Base-by-base conservation (phyloP, 1,140 invertebrate genomes). In the Pemphigus obesinymphae region DNA sequence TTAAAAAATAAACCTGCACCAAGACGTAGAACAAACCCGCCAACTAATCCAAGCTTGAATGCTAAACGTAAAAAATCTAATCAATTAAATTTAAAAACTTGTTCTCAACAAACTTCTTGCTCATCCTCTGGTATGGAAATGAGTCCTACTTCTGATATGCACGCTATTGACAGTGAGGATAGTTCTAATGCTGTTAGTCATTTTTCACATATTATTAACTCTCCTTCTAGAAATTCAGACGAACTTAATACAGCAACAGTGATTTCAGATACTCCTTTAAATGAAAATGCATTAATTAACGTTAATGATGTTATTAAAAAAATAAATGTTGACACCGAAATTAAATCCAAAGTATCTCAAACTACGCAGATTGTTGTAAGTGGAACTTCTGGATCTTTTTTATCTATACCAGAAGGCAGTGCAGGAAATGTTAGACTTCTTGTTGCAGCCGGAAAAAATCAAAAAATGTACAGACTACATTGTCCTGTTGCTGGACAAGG, bases 1-100 rank as follows among this genome's bases (percentile, higher is more conserved):
- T 84, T 92, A 23, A 94, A 94, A 85, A 93, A 94, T 86, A 95
- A 94, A 86, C 93, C 93, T 0, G 93, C 93, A 2, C 93, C 92
- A 0, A 88, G 92, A 82, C 88, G 92, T 85, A 88, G 92, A 78
- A 91, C 92, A 0, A 93, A 94, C 86, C 92, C 92, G 7, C 92
- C 92, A 0, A 91, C 91, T 0, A 93, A 92, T 87, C 91, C 92
- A 7, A 89, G 89, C 83, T 89, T 92, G 50, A 90, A 90, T 7
- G 91, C 92, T 0, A 93, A 93, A 84, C 87, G 92, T 15, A 93
- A 93, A 86, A 94, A 93, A 84, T 91, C 90, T 45, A 90, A 89
- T 2, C 90, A 90, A 43, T 87, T 87, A 17, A 90, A 90, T 86
- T 86, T 89, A 55, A 90, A 89, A 86, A 85, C 90, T 66, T 76